Evolutionary conservation across 2,888 invertebrate species (phyloP).

Genomic region (Nasonia oneida): DNA sequence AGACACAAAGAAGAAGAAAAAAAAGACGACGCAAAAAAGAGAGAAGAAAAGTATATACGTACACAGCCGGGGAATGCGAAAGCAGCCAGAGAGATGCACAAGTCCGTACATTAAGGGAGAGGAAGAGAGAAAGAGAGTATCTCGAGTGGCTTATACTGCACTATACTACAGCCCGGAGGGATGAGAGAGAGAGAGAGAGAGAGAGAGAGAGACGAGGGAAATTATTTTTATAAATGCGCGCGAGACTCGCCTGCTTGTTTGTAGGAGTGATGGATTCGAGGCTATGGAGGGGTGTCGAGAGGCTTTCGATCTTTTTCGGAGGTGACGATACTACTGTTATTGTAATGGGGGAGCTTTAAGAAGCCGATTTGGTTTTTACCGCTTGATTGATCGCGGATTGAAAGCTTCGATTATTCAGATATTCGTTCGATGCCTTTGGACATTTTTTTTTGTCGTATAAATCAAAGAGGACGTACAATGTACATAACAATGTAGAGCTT

Average conservation of each 20-base stretch:
- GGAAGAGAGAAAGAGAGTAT: not conserved
- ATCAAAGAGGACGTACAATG: not conserved
- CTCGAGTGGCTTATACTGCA: slow-evolving; percentile 24
- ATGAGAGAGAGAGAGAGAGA: not conserved
- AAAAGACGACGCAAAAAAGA: not conserved
- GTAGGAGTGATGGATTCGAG: not conserved
- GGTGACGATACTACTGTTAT: not conserved
- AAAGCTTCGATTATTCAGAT: not conserved
- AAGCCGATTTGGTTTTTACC: not conserved
- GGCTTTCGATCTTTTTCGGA: not conserved
- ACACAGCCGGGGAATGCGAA: not conserved
- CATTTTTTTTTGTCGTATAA: not conserved
- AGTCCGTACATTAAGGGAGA: slow-evolving; percentile 21
- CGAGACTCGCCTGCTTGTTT: not conserved
- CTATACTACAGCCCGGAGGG: not conserved
- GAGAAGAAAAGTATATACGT: not conserved
- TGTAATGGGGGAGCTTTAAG: not conserved
- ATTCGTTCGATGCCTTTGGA: not conserved
- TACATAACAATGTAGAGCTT: not conserved
- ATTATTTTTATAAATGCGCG: slow-evolving; percentile 8
- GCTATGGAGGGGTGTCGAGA: not conserved
- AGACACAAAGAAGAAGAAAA: not conserved
- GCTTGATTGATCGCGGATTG: not conserved
- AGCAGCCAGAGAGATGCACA: slow-evolving; percentile 2
- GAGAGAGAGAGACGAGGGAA: slow-evolving; percentile 6